Conservation (phyloP, 2,888 invertebrate genomes). For the Anthophora plumipes region DNA sequence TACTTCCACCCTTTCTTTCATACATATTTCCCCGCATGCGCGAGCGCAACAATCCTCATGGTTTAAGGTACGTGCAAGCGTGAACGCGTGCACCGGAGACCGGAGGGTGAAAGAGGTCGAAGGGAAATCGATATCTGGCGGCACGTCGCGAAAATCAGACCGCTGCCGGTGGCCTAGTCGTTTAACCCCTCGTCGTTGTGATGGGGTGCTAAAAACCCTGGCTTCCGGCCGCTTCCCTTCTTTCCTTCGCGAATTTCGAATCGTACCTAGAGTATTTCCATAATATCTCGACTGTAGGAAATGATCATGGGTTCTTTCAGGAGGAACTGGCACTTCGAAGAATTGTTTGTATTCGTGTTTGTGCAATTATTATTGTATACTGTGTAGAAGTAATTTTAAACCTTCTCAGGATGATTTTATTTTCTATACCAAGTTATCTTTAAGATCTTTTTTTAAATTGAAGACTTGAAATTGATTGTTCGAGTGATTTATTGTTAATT, state of each 20-base stretch:
- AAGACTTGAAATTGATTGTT: no score
- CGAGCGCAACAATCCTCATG: constrained; percentile 41
- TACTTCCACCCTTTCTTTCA: neutral
- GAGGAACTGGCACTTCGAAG: no score
- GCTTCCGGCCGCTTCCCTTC: constrained; percentile 14
- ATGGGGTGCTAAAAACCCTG: constrained; percentile 32
- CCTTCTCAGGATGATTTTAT: no score
- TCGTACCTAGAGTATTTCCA: neutral
- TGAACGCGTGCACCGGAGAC: constrained; percentile 46
- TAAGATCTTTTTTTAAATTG: no score
- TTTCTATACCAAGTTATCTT: no score
- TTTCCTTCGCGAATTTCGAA: constrained; percentile 23
- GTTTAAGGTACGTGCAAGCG: constrained; percentile 29
- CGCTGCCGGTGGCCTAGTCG: constrained; percentile 58
- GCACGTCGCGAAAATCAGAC: constrained; percentile 65
- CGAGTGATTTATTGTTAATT: no score
- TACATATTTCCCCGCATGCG: constrained; percentile 11
- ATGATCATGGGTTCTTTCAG: no score
- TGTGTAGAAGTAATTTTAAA: no score
- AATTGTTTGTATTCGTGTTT: no score
- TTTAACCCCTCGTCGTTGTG: constrained; percentile 69
- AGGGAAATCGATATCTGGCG: constrained; percentile 73
- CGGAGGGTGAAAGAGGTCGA: constrained; percentile 65
- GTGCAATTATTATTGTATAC: no score
- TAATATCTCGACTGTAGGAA: neutral